These are phyloP conservation scores for Poeciliopsis infans DNA, from an alignment of 2,797 vertebrate genomes.

Conservation along the genomic window DNA sequence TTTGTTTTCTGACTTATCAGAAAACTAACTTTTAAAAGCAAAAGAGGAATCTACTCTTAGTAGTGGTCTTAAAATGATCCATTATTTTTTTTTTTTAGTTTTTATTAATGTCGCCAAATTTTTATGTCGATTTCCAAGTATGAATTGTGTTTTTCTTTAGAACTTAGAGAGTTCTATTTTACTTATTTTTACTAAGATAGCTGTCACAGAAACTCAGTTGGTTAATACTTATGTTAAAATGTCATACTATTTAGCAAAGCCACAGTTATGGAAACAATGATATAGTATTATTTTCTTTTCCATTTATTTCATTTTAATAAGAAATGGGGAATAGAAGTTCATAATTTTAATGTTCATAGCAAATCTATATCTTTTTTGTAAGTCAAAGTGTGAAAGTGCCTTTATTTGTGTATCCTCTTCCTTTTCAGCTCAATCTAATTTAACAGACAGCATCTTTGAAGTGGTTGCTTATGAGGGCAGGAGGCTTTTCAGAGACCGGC, in stretches of 20 bases:
- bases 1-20: background rate
- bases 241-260: background rate
- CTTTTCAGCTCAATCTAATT: constrained; percentile 70
- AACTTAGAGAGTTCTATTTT: background rate
- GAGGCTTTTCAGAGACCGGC: constrained; percentile 92
- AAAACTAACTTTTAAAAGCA: too few relatives aligned
- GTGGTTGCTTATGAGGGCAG: constrained; percentile 90
- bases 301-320: too few relatives aligned
- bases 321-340: background rate
- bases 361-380: background rate
- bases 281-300: background rate
- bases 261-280: background rate
- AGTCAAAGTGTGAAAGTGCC: background rate
- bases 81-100: background rate
- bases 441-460: constrained; percentile 90
- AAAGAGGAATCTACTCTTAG: background rate
- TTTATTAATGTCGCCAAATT: background rate
- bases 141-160: background rate
- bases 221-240: background rate
- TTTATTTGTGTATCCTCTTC: constrained; percentile 15
- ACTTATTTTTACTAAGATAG: background rate
- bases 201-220: background rate
- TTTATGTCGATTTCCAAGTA: background rate
- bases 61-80: background rate
- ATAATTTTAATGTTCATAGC: background rate